A percentile compares a stretch with the other conserved stretches of the same genome.
phyloP scores from a whole-genome alignment of 2,888 invertebrate genomes.

The Portevinia maculata region DNA sequence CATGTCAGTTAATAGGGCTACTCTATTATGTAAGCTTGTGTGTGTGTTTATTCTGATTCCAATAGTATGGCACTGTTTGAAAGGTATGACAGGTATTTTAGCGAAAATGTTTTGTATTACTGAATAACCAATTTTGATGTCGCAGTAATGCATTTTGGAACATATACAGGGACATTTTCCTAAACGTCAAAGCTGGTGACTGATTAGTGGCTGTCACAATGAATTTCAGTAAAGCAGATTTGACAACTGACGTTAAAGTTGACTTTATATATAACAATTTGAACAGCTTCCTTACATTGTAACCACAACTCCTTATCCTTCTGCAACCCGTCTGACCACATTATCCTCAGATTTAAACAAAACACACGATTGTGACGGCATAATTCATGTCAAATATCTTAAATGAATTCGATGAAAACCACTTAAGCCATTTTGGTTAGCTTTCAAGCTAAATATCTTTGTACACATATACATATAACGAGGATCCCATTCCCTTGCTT shows the following conservation, averaged over 20 bases:
- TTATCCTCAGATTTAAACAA: not conserved
- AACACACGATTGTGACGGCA: conserved; percentile 31
- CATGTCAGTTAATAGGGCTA: not conserved
- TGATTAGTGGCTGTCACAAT: no score
- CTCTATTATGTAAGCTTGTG: not conserved
- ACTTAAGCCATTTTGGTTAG: conserved; percentile 72
- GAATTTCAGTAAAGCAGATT: no score
- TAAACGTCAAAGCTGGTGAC: no score
- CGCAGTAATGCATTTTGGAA: no score
- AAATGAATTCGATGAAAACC: conserved; percentile 72
- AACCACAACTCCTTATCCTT: no score
- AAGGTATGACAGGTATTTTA: not conserved
- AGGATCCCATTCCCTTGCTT: not conserved
- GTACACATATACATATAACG: conserved; percentile 18
- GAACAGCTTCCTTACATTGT: no score
- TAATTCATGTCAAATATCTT: conserved; percentile 67
- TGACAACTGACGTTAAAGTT: no score
- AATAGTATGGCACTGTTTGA: not conserved
- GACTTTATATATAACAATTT: no score
- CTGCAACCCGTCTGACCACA: no score
- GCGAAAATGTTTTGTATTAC: not conserved
- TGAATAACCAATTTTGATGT: no score
- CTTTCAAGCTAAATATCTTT: conserved; percentile 68
- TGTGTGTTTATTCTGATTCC: not conserved
- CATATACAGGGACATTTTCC: no score